phyloP scores from a whole-genome alignment of 2,888 invertebrate species.

The Hetaerina titia region DNA sequence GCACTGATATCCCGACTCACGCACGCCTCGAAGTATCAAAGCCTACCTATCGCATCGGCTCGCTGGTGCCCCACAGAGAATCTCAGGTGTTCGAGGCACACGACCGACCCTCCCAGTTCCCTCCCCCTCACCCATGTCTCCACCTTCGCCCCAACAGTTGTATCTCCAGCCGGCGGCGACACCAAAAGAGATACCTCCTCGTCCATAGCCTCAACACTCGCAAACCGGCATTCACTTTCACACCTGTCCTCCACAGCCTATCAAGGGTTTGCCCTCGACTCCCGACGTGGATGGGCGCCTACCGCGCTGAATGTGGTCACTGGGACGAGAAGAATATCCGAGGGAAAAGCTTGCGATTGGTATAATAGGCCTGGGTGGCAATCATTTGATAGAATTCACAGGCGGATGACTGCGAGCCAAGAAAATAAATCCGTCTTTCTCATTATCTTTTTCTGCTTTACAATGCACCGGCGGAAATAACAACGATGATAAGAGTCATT shows the following conservation, averaged over 20 bases:
- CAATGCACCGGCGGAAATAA: neutral
- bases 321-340: neutral
- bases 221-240: neutral
- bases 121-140: neutral
- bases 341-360: neutral
- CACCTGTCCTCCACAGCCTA: neutral
- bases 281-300: neutral
- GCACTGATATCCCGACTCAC: neutral
- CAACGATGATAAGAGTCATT: neutral
- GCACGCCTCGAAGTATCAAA: neutral
- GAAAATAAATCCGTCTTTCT: neutral
- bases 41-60: neutral
- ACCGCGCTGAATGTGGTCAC: neutral
- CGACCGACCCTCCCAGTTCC: neutral
- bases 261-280: conserved; percentile 9
- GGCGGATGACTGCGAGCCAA: neutral
- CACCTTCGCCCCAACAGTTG: no score
- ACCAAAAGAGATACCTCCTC: no score
- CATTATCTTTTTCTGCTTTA: neutral
- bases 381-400: neutral
- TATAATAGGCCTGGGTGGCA: neutral
- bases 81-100: neutral
- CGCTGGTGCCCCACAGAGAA: neutral
- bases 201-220: neutral
- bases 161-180: no score